Evolutionary conservation across 2,113 vertebrate species (phyloP).

Genomic region (Sylvia atricapilla): DNA sequence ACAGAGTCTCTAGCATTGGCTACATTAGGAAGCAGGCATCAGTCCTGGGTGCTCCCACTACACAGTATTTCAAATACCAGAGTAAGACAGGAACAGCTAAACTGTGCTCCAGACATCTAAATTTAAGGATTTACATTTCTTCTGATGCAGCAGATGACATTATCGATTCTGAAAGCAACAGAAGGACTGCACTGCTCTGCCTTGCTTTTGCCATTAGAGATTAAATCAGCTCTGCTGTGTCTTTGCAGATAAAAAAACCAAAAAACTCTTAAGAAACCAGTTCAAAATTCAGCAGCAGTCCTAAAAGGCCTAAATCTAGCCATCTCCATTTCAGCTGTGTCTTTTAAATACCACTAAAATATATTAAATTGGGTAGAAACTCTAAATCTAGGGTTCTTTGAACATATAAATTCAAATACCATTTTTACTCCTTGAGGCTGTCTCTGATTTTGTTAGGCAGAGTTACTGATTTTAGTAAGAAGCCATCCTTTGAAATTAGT

Average conservation of each 20-base stretch:
- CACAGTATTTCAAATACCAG: background rate
- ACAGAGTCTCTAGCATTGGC: background rate
- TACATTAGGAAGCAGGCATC: background rate
- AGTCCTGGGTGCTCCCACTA: background rate
- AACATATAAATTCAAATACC: background rate
- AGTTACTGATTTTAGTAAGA: background rate
- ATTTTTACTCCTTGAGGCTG: background rate
- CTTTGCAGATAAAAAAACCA: background rate
- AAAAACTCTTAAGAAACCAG: background rate
- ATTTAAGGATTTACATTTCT: background rate
- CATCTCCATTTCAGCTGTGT: background rate
- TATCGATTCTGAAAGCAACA: conserved; percentile 11
- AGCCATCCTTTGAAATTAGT: background rate
- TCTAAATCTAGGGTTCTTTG: background rate
- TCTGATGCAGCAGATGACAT: background rate
- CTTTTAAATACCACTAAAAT: background rate
- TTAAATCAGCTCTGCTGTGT: background rate
- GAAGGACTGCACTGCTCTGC: background rate
- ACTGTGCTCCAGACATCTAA: conserved; percentile 7
- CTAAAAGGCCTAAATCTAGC: background rate
- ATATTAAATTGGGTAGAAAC: background rate
- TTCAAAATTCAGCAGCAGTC: background rate
- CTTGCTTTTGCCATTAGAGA: conserved; percentile 25
- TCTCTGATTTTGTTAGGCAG: background rate
- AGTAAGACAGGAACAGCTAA: background rate